phyloP scores from a whole-genome alignment of 2,797 vertebrate genomes.

The Sphenopsis melanotis region DNA sequence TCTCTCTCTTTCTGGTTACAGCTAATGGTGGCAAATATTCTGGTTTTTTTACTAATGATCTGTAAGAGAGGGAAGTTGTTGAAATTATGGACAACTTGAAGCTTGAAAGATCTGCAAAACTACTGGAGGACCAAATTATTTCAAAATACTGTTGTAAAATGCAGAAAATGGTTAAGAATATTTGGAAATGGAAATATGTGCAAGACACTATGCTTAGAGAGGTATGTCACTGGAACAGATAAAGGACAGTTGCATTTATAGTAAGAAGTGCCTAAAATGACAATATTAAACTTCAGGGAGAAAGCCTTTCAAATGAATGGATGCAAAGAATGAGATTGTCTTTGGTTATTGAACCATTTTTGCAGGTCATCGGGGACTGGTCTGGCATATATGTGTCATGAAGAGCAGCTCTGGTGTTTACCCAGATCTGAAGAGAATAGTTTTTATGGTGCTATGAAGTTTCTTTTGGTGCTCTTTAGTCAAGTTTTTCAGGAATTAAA shows the following conservation, averaged over 20 bases:
- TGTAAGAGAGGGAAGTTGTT: neutral
- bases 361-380: neutral
- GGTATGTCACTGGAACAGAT: accelerated
- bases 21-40: neutral
- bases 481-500: neutral
- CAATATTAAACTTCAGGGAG: neutral
- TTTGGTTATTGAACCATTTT: neutral
- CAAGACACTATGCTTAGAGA: neutral
- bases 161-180: neutral
- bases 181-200: neutral
- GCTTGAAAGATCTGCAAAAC: neutral
- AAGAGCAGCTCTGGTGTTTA: neutral
- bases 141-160: neutral
- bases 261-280: neutral
- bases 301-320: neutral
- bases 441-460: neutral
- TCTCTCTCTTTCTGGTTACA: neutral
- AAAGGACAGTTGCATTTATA: neutral
- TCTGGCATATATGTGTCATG: neutral
- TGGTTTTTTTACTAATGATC: neutral
- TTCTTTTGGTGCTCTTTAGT: neutral
- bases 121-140: neutral
- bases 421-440: neutral
- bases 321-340: neutral
- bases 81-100: neutral